Evolutionary conservation across 2,797 vertebrate genomes (phyloP).

Genomic region (Hemibagrus guttatus): DNA sequence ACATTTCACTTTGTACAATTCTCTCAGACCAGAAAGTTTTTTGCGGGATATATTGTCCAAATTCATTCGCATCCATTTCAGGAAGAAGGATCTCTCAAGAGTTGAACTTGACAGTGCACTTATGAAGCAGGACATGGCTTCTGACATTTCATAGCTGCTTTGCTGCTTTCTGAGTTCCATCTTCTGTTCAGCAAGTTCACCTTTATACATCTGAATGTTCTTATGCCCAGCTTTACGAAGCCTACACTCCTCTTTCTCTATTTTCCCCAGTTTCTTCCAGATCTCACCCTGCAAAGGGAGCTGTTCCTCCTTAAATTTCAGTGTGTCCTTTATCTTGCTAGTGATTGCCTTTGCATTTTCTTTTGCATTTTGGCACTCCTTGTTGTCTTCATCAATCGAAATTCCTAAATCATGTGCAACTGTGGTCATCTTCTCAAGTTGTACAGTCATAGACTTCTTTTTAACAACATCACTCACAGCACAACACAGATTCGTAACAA

Average conservation of each 20-base stretch:
- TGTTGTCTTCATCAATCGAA: slow-evolving; percentile 71
- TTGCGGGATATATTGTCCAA: slow-evolving; percentile 68
- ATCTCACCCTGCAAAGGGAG: slow-evolving; percentile 74
- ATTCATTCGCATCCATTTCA: slow-evolving; percentile 80
- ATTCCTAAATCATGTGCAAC: slow-evolving; percentile 70
- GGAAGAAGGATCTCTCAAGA: slow-evolving; percentile 71
- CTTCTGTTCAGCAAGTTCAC: slow-evolving; percentile 58
- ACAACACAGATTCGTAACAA: slow-evolving; percentile 56
- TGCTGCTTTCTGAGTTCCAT: slow-evolving; percentile 64
- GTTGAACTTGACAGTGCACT: slow-evolving; percentile 60
- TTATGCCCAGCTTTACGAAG: slow-evolving; percentile 58
- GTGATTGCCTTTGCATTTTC: slow-evolving; percentile 67
- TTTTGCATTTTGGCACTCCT: slow-evolving; percentile 70
- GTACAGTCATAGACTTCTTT: slow-evolving; percentile 71
- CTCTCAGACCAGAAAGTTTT: slow-evolving; percentile 61
- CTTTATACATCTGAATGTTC: slow-evolving; percentile 65
- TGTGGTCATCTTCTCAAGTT: slow-evolving; percentile 70
- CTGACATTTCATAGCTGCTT: slow-evolving; percentile 57
- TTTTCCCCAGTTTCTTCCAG: slow-evolving; percentile 68
- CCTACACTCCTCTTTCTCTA: slow-evolving; percentile 76
- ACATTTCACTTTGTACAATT: slow-evolving; percentile 63
- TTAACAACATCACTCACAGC: slow-evolving; percentile 56
- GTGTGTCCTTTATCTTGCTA: slow-evolving; percentile 60
- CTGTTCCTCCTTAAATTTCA: slow-evolving; percentile 65
- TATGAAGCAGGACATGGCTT: slow-evolving; percentile 71